Evolutionary conservation across 2,888 invertebrate genomes (phyloP), one percentile per base, ranked within the genome.

Genomic region (Acanthococcus lagerstroemiae): DNA sequence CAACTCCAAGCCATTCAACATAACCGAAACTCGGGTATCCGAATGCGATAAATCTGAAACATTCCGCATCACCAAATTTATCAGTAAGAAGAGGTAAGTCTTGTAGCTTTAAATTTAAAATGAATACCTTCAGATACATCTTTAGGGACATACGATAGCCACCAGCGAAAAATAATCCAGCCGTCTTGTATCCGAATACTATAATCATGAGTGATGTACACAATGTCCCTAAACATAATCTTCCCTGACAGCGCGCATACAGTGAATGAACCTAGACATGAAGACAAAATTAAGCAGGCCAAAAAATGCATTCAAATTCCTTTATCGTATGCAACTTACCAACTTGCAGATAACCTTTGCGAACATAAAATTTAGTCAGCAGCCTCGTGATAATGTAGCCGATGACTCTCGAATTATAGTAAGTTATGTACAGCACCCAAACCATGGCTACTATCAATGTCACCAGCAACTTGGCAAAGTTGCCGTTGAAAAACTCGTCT

Each of bases 131-230:
- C 95, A 61, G 90, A 90, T 44, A 93, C 89, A 80, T 94, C 92
- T 78, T 93, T 94, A 56, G 93, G 92, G 58, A 94, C 88, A 76
- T 95, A 95, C 37, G 92, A 89, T 70, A 93, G 82, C 97, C 97
- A 99, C 92, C 95, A 99, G 57, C 95, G 83, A 78, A 99, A 97
- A 78, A 96, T 93, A 69, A 95, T 81, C 82, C 94, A 95, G 1
- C 96, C 97, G 80, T 97, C 96, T 77, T 95, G 95, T 70, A 95
- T 85, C 70, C 95, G 83, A 48, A 95, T 77, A 30, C 93, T 89
- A 77, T 89, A 95, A 79, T 99, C 96, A 74, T 91, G 89, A 69
- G 90, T 94, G 68, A 95, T 89, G 74, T 91, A 95, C 65, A 91
- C 87, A 71, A 97, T 85, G 79, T 97, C 95, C 67, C 95, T 83